Base-by-base conservation (phyloP, 2,113 vertebrate species). In the Cynocephalus volans region DNA sequence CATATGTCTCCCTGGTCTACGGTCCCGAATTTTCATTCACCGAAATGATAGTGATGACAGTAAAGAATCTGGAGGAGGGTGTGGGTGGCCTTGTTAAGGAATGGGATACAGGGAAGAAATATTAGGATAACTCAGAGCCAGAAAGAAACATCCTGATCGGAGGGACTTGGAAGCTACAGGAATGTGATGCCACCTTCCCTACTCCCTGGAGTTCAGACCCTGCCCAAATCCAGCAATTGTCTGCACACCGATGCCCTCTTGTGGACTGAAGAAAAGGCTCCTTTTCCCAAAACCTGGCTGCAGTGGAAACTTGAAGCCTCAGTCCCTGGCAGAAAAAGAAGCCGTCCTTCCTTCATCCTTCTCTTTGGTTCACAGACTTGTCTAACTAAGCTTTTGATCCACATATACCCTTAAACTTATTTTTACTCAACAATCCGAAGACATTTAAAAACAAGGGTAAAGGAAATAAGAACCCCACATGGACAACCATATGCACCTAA, bases 161-260 rank as follows among this genome's bases (percentile, higher is more conserved):
- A 84, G 41, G 70, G 24, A 64, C 12, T 69, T 76, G 14, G 19
- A 65, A 45, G 5, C 8, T n/a, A 1, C 1, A 64, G 56, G 45
- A 65, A 92, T 1, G 10, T 80, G 41, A 45, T 67, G 18, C 33
- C 28, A 60, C 69, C 13, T 85, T 62, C 23, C 5, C 26, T 28
- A 31, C 41, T 94, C 67, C 97, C 87, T 24, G 82, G 96, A 96
- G 95, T 70, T 80, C 56, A n/a, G 50, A 67, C 79, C 86, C 85
- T 17, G 24, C n/a, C 85, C 69, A 52, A 23, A 54, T 28, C 19
- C 18, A 76, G 52, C 80, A 54, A 83, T 98, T 94, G 93, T 97
- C 94, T 98, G 90, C 98, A 91, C 90, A 50, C 94, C 8, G 41
- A 65, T 95, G 93, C 98, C 97, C 97, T 98, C 98, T 98, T 94